Percentiles rank a stretch among this genome's conserved stretches.
phyloP scores from a whole-genome alignment of 2,797 vertebrate species.

The Pampus argenteus region DNA sequence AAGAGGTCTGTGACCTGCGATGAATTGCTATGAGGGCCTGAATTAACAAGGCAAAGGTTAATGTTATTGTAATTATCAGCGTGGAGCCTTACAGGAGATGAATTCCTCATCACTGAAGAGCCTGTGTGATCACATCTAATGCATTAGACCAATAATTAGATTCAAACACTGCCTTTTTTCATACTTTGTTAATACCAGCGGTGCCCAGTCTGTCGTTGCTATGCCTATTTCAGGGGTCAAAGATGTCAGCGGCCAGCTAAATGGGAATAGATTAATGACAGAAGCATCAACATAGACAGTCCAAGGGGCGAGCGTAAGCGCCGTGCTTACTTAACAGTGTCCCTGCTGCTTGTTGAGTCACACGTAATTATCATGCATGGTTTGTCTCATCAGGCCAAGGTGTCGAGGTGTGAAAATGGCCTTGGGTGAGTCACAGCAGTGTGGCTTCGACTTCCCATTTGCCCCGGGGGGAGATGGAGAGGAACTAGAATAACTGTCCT shows the following conservation, averaged over 20 bases:
- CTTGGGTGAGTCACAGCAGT: conserved; percentile 71
- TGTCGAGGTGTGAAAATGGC: conserved; percentile 79
- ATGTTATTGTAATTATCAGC: conserved; percentile 86
- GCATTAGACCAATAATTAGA: conserved; percentile 85
- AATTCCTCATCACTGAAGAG: conserved; percentile 81
- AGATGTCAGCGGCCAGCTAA: conserved; percentile 71
- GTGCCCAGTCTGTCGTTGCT: conserved; percentile 75
- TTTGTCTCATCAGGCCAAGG: conserved; percentile 74
- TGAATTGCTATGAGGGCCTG: conserved; percentile 72
- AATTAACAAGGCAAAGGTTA: conserved; percentile 86
- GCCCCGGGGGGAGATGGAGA: conserved; percentile 57
- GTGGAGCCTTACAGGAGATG: conserved; percentile 70
- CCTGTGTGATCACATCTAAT: conserved; percentile 84
- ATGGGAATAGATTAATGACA: conserved; percentile 71
- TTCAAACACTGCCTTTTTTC: conserved; percentile 77
- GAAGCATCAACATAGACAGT: conserved; percentile 40
- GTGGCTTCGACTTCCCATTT: conserved; percentile 59
- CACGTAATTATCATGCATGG: conserved; percentile 78
- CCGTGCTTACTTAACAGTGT: conserved; percentile 53
- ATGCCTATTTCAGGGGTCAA: conserved; percentile 80
- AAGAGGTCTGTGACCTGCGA: conserved; percentile 66
- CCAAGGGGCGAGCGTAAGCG: conserved; percentile 37
- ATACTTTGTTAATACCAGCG: conserved; percentile 80
- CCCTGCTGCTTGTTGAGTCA: conserved; percentile 72
- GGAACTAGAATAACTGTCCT: conserved; percentile 60